Conservation (phyloP, 2,113 vertebrate genomes). For the Hydrochoerus hydrochaeris region DNA sequence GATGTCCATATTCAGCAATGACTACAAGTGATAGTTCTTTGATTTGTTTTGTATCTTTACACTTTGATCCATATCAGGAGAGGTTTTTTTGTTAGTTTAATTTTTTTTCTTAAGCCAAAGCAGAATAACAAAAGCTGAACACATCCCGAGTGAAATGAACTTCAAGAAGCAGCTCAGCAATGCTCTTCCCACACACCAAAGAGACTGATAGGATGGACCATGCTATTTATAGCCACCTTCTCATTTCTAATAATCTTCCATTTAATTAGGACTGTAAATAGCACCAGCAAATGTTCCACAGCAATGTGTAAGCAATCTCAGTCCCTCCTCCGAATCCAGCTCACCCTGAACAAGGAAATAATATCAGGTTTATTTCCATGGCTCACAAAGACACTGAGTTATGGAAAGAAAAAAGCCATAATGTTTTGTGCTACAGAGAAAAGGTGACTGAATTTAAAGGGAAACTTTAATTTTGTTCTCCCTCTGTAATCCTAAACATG, state of each 20-base stretch:
- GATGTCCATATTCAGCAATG: constrained; percentile 29
- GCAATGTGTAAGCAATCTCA: background rate
- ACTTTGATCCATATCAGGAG: constrained; percentile 58
- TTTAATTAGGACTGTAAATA: constrained; percentile 75
- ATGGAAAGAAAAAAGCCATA: background rate
- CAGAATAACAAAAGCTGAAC: constrained; percentile 65
- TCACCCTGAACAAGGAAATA: background rate
- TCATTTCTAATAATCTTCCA: constrained; percentile 72
- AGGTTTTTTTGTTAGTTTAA: background rate
- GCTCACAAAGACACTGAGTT: background rate
- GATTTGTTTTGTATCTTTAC: background rate
- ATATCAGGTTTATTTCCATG: background rate
- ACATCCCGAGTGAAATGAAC: constrained; percentile 63
- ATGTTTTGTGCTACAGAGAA: background rate
- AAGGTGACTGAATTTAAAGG: constrained; percentile 24
- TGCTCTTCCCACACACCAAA: constrained; percentile 58
- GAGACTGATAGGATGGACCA: constrained; percentile 63
- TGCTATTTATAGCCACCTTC: constrained; percentile 72
- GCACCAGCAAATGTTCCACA: background rate
- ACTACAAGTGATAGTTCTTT: background rate
- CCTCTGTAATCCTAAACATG: background rate
- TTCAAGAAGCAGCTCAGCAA: constrained; percentile 60
- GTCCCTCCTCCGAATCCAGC: background rate
- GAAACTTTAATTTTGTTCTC: background rate
- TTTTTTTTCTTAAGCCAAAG: background rate